A percentile compares a stretch with the other conserved stretches of the same genome.
phyloP scores from a whole-genome alignment of 2,888 invertebrate genomes.

The Agrotis segetum region DNA sequence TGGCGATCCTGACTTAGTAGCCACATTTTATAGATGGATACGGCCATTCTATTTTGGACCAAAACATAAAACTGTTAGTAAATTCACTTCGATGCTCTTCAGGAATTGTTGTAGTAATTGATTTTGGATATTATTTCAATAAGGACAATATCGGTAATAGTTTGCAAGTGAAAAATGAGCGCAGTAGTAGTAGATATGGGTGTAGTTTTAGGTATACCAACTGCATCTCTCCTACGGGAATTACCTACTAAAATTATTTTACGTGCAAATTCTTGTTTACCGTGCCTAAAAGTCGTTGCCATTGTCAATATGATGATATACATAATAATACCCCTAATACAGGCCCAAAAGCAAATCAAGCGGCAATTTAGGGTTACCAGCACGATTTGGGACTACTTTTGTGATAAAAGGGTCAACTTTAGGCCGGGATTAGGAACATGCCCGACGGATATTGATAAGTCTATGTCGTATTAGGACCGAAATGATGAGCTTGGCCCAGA shows the following conservation, averaged over 20 bases:
- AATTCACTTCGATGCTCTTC: too few relatives aligned
- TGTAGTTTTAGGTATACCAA: neutral
- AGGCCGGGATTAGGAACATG: constrained; percentile 20
- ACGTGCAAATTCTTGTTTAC: neutral
- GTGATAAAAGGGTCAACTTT: constrained; percentile 26
- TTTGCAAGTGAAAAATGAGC: too few relatives aligned
- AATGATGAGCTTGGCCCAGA: constrained; percentile 6
- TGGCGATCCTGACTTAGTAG: neutral
- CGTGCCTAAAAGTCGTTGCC: neutral
- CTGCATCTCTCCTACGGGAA: neutral
- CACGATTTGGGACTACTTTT: constrained; percentile 12
- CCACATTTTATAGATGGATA: constrained; percentile 1
- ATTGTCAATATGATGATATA: constrained; percentile 17
- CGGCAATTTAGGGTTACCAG: constrained; percentile 22
- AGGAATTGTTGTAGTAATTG: too few relatives aligned
- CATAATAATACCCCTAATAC: neutral
- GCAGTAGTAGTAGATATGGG: neutral
- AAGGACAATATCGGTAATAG: too few relatives aligned
- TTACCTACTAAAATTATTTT: too few relatives aligned
- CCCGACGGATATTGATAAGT: constrained; percentile 15
- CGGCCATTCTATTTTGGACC: neutral
- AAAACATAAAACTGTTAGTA: too few relatives aligned
- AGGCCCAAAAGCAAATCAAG: constrained; percentile 23
- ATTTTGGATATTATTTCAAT: too few relatives aligned
- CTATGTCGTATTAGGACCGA: neutral